Evolutionary conservation across 1,140 invertebrate species (phyloP).

Genomic region (Plutomurus gul): DNA sequence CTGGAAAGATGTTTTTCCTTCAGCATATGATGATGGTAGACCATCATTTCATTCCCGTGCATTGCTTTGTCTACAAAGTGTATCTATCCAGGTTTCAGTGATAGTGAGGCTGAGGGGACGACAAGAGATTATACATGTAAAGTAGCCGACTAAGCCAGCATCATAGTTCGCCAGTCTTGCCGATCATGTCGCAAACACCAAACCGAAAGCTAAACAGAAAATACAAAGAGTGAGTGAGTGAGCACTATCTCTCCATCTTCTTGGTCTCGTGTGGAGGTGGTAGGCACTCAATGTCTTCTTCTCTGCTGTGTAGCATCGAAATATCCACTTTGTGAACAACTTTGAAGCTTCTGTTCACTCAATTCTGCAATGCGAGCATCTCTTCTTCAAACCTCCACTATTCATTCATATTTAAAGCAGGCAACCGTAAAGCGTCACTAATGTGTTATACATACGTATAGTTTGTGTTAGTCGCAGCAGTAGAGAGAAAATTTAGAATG

Average conservation of each 20-base stretch:
- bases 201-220: conserved; percentile 8
- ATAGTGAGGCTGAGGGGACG: too few relatives aligned
- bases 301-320: too few relatives aligned
- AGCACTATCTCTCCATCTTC: background rate
- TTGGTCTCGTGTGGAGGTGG: background rate
- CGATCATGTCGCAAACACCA: conserved; percentile 1
- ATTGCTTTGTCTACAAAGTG: too few relatives aligned
- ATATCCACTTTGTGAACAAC: background rate
- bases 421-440: conserved; percentile 37
- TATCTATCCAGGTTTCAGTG: too few relatives aligned
- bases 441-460: background rate
- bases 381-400: background rate
- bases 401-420: conserved; percentile 32
- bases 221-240: background rate
- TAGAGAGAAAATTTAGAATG: background rate
- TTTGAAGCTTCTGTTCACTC: background rate
- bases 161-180: background rate
- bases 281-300: background rate
- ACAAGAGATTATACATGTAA: conserved; percentile 23
- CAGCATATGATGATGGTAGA: too few relatives aligned
- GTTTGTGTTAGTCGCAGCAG: background rate
- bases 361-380: background rate
- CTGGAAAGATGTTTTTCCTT: too few relatives aligned
- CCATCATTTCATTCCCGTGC: too few relatives aligned
- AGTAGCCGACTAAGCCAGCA: conserved; percentile 15